These are phyloP conservation scores for Oedothorax gibbosus DNA, from an alignment of 1,140 invertebrate species.

Conservation along the genomic window DNA sequence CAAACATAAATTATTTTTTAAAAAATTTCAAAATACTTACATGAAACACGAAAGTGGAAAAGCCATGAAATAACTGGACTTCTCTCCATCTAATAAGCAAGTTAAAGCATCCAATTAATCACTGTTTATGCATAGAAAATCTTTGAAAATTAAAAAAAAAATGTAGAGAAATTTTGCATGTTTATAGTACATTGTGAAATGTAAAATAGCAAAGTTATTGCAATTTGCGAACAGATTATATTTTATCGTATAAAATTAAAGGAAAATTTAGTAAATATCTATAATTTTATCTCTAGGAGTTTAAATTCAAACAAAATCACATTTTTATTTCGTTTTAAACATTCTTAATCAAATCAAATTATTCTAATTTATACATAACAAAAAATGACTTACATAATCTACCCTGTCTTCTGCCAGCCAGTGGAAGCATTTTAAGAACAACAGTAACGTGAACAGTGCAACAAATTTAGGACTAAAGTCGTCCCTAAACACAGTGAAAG, in stretches of 20 bases:
- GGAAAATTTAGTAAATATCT: too few relatives aligned
- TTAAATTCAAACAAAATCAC: too few relatives aligned
- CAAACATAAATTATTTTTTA: not conserved
- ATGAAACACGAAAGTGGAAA: conserved; percentile 93
- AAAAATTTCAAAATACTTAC: conserved; percentile 70
- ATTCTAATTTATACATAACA: conserved; percentile 14
- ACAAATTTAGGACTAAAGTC: conserved; percentile 99
- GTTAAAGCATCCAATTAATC: not conserved
- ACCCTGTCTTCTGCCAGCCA: conserved; percentile 99
- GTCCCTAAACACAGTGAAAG: conserved; percentile 99
- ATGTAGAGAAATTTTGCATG: too few relatives aligned
- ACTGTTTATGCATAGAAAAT: too few relatives aligned
- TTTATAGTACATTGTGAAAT: too few relatives aligned
- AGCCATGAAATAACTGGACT: conserved; percentile 96
- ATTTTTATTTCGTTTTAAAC: too few relatives aligned
- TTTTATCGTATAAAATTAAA: too few relatives aligned
- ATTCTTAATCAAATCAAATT: too few relatives aligned
- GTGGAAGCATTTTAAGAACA: conserved; percentile 99
- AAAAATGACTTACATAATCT: conserved; percentile 87
- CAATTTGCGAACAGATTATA: too few relatives aligned
- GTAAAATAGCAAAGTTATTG: too few relatives aligned
- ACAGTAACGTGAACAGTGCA: conserved; percentile 93
- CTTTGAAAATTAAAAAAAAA: too few relatives aligned
- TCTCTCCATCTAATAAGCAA: conserved; percentile 90
- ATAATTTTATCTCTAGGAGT: too few relatives aligned